Evolutionary conservation across 1,140 invertebrate genomes (phyloP).

Genomic region (Apolygus lucorum): DNA sequence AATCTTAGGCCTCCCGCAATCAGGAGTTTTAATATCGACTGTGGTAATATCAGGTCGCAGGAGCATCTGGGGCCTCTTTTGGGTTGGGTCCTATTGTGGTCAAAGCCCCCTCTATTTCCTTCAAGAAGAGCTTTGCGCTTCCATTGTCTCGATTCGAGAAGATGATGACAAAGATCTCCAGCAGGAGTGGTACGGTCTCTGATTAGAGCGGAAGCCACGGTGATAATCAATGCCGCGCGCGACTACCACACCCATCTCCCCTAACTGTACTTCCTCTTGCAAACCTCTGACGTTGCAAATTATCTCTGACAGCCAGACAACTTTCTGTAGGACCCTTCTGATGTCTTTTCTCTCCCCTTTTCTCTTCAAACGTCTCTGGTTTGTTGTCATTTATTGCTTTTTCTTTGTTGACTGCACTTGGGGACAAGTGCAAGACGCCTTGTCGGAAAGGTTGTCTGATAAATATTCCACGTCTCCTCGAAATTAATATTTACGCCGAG

Average conservation of each 20-base stretch:
- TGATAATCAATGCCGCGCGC: neutral
- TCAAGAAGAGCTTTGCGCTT: neutral
- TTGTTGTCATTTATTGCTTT: slow-evolving; percentile 13
- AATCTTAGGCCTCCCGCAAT: neutral
- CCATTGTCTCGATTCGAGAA: neutral
- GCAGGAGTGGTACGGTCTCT: neutral
- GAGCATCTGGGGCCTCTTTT: slow-evolving; percentile 5
- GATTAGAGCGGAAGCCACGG: neutral
- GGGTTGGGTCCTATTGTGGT: neutral
- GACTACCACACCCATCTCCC: neutral
- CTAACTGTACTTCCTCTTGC: neutral
- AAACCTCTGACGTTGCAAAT: slow-evolving; percentile 9
- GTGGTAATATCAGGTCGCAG: neutral
- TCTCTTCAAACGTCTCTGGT: slow-evolving; percentile 4
- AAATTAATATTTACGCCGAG: neutral
- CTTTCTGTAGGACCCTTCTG: slow-evolving; percentile 12
- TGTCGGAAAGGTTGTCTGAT: neutral
- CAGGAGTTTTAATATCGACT: slow-evolving; percentile 8
- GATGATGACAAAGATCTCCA: slow-evolving; percentile 5
- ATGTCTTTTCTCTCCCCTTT: neutral
- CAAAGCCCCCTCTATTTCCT: neutral
- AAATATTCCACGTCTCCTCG: neutral
- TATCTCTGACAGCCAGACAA: slow-evolving; percentile 13
- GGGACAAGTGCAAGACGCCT: slow-evolving; percentile 1
- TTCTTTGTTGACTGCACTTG: slow-evolving; percentile 2